These are phyloP conservation scores for Cromileptes altivelis DNA, from an alignment of 2,113 vertebrate genomes.

Conservation along the genomic window DNA sequence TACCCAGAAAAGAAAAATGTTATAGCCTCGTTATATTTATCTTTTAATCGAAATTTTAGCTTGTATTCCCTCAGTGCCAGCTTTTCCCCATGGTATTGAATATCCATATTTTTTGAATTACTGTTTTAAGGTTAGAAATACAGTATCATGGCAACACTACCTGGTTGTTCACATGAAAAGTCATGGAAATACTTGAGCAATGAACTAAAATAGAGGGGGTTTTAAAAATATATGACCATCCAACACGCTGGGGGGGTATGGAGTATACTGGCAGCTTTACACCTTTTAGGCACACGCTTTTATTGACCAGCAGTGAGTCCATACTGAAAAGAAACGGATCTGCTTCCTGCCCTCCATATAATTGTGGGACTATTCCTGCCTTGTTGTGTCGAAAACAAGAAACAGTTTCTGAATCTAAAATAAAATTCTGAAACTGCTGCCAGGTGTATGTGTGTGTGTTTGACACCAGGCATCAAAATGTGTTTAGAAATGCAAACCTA, in stretches of 20 bases:
- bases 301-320: neutral
- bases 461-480: neutral
- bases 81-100: too few species aligned
- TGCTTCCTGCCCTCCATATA: neutral
- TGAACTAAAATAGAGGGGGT: neutral
- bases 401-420: neutral
- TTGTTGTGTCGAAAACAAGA: neutral
- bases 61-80: too few species aligned
- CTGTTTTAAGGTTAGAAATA: too few species aligned
- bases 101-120: too few species aligned
- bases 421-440: neutral
- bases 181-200: neutral
- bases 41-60: too few species aligned
- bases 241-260: neutral
- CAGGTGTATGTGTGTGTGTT: neutral
- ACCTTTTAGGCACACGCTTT: neutral
- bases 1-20: too few species aligned
- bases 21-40: too few species aligned
- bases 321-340: neutral
- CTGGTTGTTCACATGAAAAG: neutral
- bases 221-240: neutral
- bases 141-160: neutral
- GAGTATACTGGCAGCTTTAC: neutral
- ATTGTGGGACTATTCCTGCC: neutral
- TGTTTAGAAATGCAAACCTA: constrained; percentile 3